A percentile compares a stretch with the other conserved stretches of the same genome.
Conservation (phyloP, 2,888 invertebrate species). For the Pseudeuparius sepicola region DNA sequence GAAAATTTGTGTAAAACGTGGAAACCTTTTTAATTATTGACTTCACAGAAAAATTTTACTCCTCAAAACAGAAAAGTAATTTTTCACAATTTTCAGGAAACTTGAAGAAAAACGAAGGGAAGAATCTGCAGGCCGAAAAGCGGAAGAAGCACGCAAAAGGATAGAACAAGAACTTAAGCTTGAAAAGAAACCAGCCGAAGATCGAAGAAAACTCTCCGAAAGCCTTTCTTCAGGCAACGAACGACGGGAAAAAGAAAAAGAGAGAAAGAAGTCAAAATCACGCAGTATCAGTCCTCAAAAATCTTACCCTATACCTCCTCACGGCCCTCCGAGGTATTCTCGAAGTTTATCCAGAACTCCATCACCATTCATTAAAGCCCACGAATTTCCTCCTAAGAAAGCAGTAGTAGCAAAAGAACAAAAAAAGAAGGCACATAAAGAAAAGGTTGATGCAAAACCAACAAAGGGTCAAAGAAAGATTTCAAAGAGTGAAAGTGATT, state of each 20-base stretch:
- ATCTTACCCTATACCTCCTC: slow-evolving; percentile 34
- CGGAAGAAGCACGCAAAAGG: slow-evolving; percentile 31
- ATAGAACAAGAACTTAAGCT: slow-evolving; percentile 25
- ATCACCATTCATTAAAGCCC: slow-evolving; percentile 69
- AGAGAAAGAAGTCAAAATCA: slow-evolving; percentile 34
- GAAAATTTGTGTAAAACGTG: no score
- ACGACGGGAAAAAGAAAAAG: slow-evolving; percentile 28
- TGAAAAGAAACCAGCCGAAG: slow-evolving; percentile 23
- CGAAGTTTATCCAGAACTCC: slow-evolving; percentile 77
- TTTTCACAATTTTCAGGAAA: no score
- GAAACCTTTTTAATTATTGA: no score
- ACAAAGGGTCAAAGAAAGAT: slow-evolving; percentile 37
- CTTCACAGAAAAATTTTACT: no score
- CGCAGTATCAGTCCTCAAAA: slow-evolving; percentile 35
- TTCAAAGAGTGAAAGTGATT: slow-evolving; percentile 35
- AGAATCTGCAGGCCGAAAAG: slow-evolving; percentile 31
- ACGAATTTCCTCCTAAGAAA: slow-evolving; percentile 47
- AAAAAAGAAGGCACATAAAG: slow-evolving; percentile 40
- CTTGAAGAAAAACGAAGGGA: slow-evolving; percentile 30
- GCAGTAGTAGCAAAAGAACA: slow-evolving; percentile 35
- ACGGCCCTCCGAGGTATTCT: slow-evolving; percentile 48
- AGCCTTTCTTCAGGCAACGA: slow-evolving; percentile 24
- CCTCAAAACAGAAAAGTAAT: no score
- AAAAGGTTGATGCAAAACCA: slow-evolving; percentile 30
- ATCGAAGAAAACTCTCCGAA: slow-evolving; percentile 25